Conservation (phyloP, 2,797 vertebrate genomes). For the Molossus alvarezi region DNA sequence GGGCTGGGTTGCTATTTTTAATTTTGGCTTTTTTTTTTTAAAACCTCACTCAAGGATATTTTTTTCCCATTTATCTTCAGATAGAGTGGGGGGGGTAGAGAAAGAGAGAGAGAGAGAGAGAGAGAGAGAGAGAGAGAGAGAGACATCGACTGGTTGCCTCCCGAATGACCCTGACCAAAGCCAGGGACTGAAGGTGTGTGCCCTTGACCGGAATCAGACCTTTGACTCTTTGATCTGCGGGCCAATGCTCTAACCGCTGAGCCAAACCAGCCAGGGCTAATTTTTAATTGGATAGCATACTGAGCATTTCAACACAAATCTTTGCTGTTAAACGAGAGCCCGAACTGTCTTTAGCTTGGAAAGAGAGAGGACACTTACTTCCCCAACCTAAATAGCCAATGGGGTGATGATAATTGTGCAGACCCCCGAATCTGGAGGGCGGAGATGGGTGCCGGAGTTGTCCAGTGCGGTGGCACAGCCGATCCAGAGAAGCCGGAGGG, state of each 20-base stretch:
- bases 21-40: no score
- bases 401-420: background rate
- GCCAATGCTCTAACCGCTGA: background rate
- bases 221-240: background rate
- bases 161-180: background rate
- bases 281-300: background rate
- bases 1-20: no score
- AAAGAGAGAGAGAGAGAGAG: background rate
- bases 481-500: background rate
- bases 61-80: no score
- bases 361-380: background rate
- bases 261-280: background rate
- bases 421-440: background rate
- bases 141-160: background rate
- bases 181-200: background rate
- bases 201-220: background rate
- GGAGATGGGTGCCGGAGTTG: background rate
- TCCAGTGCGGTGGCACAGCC: background rate
- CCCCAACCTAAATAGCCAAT: background rate
- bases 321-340: background rate
- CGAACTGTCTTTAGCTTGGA: background rate
- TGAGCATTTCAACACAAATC: background rate
- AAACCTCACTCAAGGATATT: no score
- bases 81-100: background rate
- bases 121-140: background rate